Percentiles rank a stretch among this genome's conserved stretches.
phyloP scores from a whole-genome alignment of 1,140 invertebrate genomes.

The Lepidurus arcticus region DNA sequence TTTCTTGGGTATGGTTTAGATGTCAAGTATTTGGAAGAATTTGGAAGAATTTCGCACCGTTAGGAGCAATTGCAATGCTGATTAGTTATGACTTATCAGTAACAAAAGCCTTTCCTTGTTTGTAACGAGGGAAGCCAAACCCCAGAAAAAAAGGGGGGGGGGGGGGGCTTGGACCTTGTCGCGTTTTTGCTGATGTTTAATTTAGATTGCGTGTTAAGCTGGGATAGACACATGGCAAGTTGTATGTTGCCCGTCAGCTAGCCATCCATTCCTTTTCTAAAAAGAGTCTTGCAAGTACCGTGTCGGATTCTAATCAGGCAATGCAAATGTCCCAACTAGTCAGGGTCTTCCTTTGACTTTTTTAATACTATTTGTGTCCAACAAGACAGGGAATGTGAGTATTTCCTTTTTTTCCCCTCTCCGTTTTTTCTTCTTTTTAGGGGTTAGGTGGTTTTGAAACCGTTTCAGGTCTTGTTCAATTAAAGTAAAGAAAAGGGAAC shows the following conservation, averaged over 20 bases:
- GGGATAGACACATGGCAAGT: background rate
- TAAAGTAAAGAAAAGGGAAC: no score
- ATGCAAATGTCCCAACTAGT: background rate
- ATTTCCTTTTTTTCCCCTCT: no score
- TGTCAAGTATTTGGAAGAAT: no score
- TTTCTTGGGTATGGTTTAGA: no score
- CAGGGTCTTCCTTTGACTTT: background rate
- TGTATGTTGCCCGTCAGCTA: slow-evolving; percentile 1
- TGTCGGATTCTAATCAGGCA: slow-evolving; percentile 16
- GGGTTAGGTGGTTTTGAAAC: no score
- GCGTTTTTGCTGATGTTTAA: background rate
- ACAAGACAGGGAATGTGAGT: background rate
- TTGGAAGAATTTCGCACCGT: background rate
- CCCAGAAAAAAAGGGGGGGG: background rate
- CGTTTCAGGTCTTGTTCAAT: no score
- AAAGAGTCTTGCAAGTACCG: slow-evolving; percentile 21
- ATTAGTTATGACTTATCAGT: background rate
- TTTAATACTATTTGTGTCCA: background rate
- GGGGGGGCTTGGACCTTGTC: background rate
- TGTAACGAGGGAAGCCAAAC: background rate
- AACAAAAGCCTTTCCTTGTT: background rate
- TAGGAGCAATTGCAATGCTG: background rate
- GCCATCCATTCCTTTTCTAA: slow-evolving; percentile 1
- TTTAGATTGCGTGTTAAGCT: slow-evolving; percentile 18
- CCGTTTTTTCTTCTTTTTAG: no score